These are phyloP conservation scores for Ambastaia sidthimunki DNA, from an alignment of 2,797 vertebrate species.

Conservation along the genomic window DNA sequence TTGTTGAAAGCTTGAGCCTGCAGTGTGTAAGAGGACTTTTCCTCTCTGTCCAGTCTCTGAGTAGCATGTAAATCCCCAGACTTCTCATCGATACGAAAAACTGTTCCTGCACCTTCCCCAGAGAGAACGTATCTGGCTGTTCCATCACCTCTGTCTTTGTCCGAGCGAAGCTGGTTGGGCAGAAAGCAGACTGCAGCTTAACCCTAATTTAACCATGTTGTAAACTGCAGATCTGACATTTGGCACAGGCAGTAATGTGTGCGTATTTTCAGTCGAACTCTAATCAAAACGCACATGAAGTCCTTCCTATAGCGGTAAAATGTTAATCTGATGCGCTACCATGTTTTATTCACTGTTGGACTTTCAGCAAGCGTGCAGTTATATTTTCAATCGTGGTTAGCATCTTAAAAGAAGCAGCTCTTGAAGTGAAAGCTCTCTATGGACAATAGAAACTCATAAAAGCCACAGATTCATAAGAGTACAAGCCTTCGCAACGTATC, in stretches of 20 bases:
- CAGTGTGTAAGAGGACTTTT: constrained; percentile 85
- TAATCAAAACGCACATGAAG: constrained; percentile 1
- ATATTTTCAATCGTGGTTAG: constrained; percentile 42
- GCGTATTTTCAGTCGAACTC: background rate
- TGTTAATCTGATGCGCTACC: constrained; percentile 37
- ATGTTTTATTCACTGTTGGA: constrained; percentile 46
- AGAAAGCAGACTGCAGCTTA: constrained; percentile 23
- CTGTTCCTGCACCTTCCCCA: constrained; percentile 84
- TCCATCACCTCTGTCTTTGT: constrained; percentile 85
- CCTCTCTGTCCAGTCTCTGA: constrained; percentile 85
- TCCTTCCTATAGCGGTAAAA: constrained; percentile 16
- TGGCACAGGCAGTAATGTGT: background rate
- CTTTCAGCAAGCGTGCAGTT: constrained; percentile 20
- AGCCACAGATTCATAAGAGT: constrained; percentile 47
- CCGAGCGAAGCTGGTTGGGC: constrained; percentile 83
- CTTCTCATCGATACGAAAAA: constrained; percentile 87
- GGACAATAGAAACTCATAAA: constrained; percentile 56
- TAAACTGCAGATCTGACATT: constrained; percentile 1
- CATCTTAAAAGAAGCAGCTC: constrained; percentile 46
- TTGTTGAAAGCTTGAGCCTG: constrained; percentile 84
- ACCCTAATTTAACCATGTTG: background rate
- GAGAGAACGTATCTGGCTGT: constrained; percentile 88
- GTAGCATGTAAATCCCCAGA: constrained; percentile 87
- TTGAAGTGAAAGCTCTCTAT: constrained; percentile 45
- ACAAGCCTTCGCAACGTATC: constrained; percentile 50